phyloP scores from a whole-genome alignment of 2,113 vertebrate genomes.

The Labeo catla region DNA sequence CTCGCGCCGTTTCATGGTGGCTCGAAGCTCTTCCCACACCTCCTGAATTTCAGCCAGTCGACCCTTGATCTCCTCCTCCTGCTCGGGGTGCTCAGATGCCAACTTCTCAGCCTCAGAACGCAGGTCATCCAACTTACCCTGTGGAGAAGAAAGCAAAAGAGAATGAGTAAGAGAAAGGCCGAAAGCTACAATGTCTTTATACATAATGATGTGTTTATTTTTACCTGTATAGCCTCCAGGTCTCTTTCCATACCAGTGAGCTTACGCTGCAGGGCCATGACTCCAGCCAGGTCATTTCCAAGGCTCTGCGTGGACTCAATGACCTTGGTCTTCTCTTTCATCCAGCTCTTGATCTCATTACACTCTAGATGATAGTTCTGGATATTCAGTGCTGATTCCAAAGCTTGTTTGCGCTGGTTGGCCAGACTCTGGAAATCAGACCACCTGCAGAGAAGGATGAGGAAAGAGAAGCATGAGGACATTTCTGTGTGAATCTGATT shows the following conservation, averaged over 20 bases:
- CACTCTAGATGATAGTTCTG: constrained; percentile 96
- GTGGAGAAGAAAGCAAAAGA: constrained; percentile 1
- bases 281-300: constrained; percentile 90
- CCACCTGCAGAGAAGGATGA: constrained; percentile 78
- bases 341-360: constrained; percentile 92
- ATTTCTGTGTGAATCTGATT: neutral
- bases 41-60: constrained; percentile 80
- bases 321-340: constrained; percentile 94
- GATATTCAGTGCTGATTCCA: constrained; percentile 89
- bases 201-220: neutral
- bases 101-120: constrained; percentile 81
- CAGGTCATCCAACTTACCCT: constrained; percentile 86
- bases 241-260: constrained; percentile 91
- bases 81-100: constrained; percentile 79
- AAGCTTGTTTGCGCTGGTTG: constrained; percentile 83
- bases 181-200: neutral
- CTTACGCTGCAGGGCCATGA: constrained; percentile 90
- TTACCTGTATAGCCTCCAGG: constrained; percentile 89
- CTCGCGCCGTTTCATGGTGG: constrained; percentile 85
- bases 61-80: constrained; percentile 76
- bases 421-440: constrained; percentile 84
- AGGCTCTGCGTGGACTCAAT: constrained; percentile 91
- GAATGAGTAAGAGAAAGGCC: neutral
- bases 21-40: constrained; percentile 87
- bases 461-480: neutral